phyloP scores from a whole-genome alignment of 2,888 invertebrate genomes.

The Cynaeus angustus region DNA sequence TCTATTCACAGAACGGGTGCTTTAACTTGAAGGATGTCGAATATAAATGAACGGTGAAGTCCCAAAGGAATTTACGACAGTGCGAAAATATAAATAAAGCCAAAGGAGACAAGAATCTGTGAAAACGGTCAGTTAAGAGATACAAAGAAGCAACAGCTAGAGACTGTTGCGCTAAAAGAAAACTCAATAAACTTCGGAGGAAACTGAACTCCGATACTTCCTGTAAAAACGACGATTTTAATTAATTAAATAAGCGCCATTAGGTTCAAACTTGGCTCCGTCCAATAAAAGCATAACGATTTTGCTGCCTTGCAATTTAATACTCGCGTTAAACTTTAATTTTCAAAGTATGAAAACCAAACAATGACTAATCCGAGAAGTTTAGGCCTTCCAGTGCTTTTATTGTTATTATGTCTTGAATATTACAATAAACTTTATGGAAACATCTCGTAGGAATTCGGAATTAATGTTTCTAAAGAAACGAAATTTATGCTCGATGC shows the following conservation, averaged over 20 bases:
- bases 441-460: conserved; percentile 7
- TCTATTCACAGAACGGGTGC: conserved; percentile 28
- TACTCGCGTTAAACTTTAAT: conserved; percentile 26
- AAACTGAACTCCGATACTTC: no score
- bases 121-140: no score
- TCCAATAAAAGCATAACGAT: no score
- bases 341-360: conserved; percentile 22
- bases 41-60: conserved; percentile 26
- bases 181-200: no score
- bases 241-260: no score
- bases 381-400: conserved; percentile 14
- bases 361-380: conserved; percentile 24
- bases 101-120: background rate
- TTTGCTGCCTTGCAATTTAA: conserved; percentile 13
- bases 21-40: conserved; percentile 20
- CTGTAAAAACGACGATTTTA: no score
- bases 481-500: conserved; percentile 10
- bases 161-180: no score
- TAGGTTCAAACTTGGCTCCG: no score
- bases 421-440: conserved; percentile 27
- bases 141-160: no score
- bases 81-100: conserved; percentile 17
- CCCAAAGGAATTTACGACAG: background rate
- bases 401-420: conserved; percentile 13
- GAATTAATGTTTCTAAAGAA: conserved; percentile 7